Evolutionary conservation across 1,140 invertebrate genomes (phyloP), one percentile per base, ranked within the genome.

Genomic region (Ostrea denselamellosa): DNA sequence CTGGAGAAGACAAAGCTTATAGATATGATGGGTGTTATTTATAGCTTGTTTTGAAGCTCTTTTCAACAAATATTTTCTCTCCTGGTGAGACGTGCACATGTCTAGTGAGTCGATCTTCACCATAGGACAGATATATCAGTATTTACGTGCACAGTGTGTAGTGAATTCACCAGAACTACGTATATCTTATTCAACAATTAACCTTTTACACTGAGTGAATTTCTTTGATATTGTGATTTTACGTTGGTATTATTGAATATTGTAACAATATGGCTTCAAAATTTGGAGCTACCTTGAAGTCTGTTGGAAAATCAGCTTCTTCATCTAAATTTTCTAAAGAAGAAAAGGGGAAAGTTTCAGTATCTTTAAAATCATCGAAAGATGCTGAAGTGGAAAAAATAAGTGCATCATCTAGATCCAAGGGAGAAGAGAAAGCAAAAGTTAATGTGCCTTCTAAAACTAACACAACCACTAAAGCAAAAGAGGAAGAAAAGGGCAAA

Each of bases 1-100:
- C 25, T 34, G 25, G 28, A 77, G 68, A 77, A 17, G 68, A 34
- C 22, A 28, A 25, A 77, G 28, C 68, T 28, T 25, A 77, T 77
- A 77, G 68, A 28, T 77, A 77, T 28, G 68, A 77, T 28, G 68
- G 28, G 28, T 77, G 68, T 77, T 77, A 77, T 77, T 77, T 77
- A 77, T 77, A 77, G 68, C 68, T 77, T 77, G 68, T 77, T 77
- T 77, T 77, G 68, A 77, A 25, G 68, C 68, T 34, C 68, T 34
- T 77, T 77, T 77, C 68, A 77, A 77, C 68, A 77, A 77, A 77
- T 77, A 77, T 77, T 77, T 77, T 28, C 68, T 77, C 68, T 77
- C 68, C 68, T 77, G 68, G 28, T 77, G 68, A 28, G 68, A 28
- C 28, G 68, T 77, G 68, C 68, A 77, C 68, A 77, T 28, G 68